Evolutionary conservation across 2,888 invertebrate species (phyloP).

Genomic region (Pilophorus perplexus): DNA sequence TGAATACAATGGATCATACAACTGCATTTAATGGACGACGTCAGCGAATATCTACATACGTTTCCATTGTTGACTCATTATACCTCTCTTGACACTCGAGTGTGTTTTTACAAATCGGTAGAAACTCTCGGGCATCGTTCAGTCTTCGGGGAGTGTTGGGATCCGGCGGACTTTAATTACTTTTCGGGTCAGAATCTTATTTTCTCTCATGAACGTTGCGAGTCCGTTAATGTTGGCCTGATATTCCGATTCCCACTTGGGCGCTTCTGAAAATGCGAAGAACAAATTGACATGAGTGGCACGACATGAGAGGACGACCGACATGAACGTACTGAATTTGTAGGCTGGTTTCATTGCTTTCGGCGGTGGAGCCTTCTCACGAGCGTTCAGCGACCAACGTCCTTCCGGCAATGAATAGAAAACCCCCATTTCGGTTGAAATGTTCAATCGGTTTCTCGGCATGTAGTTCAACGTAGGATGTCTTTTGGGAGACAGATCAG

Average conservation of each 20-base stretch:
- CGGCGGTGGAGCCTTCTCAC: not conserved
- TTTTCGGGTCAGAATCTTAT: not conserved
- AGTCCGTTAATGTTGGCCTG: conserved; percentile 22
- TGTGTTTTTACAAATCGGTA: no score
- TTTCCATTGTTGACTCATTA: no score
- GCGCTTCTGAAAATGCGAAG: not conserved
- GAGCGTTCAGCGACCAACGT: not conserved
- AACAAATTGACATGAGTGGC: not conserved
- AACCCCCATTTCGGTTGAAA: not conserved
- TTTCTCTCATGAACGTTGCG: conserved; percentile 21
- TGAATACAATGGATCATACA: no score
- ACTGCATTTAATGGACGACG: no score
- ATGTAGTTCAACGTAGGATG: no score
- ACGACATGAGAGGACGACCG: not conserved
- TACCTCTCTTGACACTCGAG: no score
- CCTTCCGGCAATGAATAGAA: conserved; percentile 14
- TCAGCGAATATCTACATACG: no score
- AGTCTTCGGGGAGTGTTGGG: conserved; percentile 3
- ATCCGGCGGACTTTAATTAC: not conserved
- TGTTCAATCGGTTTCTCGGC: not conserved
- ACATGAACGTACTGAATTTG: not conserved
- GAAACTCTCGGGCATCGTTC: no score
- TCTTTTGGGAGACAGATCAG: no score
- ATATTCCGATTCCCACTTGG: conserved; percentile 24
- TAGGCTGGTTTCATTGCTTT: not conserved